These are phyloP conservation scores for Gortyna flavago DNA, from an alignment of 2,888 invertebrate genomes.

Conservation along the genomic window DNA sequence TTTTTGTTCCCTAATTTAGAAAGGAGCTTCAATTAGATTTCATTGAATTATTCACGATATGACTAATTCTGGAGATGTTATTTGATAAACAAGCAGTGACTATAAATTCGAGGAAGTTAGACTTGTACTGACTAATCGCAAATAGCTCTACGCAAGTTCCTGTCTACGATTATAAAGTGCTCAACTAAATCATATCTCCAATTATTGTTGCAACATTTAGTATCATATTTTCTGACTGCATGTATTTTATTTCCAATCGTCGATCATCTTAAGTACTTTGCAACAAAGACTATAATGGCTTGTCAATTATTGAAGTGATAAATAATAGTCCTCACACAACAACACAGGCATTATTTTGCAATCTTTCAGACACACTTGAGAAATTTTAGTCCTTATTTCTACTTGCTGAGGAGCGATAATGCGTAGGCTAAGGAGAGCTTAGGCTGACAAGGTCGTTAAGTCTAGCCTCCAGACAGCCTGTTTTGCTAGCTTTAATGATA, in stretches of 20 bases:
- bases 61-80: constrained; percentile 18
- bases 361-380: constrained; percentile 37
- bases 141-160: constrained; percentile 30
- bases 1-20: neutral
- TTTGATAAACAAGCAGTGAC: constrained; percentile 37
- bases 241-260: constrained; percentile 33
- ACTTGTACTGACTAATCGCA: constrained; percentile 48
- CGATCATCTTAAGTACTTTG: constrained; percentile 36
- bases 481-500: constrained; percentile 53
- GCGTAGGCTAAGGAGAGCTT: constrained; percentile 37
- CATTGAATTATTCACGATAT: constrained; percentile 12
- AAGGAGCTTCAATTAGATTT: neutral
- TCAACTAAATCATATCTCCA: constrained; percentile 32
- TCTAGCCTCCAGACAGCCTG: constrained; percentile 56
- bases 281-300: constrained; percentile 49
- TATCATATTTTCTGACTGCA: constrained; percentile 21
- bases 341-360: constrained; percentile 60
- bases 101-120: constrained; percentile 38
- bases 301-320: constrained; percentile 57
- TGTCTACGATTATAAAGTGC: constrained; percentile 20
- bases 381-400: constrained; percentile 53
- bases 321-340: constrained; percentile 53
- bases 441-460: constrained; percentile 59
- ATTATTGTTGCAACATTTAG: constrained; percentile 28
- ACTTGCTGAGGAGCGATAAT: constrained; percentile 29